Conservation (phyloP, 2,797 vertebrate species). For the Enteromius paludinosus region DNA sequence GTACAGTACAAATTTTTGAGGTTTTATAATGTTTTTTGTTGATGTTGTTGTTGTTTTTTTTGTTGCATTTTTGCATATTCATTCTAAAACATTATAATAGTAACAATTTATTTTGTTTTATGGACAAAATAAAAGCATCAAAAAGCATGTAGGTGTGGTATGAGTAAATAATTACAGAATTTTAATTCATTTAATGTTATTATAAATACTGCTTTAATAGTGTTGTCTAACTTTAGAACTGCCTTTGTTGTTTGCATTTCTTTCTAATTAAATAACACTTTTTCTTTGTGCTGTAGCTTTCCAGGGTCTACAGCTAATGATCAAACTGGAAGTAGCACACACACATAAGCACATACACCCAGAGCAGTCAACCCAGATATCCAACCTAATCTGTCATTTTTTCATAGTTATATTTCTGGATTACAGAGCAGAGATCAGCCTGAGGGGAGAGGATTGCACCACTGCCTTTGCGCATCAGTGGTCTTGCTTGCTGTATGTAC, state of each 20-base stretch:
- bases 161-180: background rate
- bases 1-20: too few species aligned
- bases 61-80: background rate
- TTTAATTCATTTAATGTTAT: background rate
- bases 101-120: background rate
- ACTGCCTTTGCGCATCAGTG: conserved; percentile 33
- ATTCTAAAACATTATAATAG: background rate
- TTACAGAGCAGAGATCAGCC: conserved; percentile 49
- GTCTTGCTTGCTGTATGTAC: conserved; percentile 11
- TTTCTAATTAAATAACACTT: background rate
- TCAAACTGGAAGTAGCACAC: background rate
- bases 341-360: background rate
- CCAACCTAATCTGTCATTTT: conserved; percentile 38
- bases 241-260: background rate
- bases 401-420: conserved; percentile 48
- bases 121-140: background rate
- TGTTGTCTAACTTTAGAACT: background rate
- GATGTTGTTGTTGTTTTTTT: background rate
- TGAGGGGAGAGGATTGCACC: conserved; percentile 20
- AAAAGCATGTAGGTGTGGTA: background rate
- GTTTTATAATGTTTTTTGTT: background rate
- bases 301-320: conserved; percentile 5
- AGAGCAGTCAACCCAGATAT: conserved; percentile 21
- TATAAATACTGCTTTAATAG: background rate
- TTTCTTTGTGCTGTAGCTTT: background rate